Percentiles rank a stretch among this genome's conserved stretches.
Conservation (phyloP, 2,888 invertebrate species). For the Malthinus seriepunctatus region DNA sequence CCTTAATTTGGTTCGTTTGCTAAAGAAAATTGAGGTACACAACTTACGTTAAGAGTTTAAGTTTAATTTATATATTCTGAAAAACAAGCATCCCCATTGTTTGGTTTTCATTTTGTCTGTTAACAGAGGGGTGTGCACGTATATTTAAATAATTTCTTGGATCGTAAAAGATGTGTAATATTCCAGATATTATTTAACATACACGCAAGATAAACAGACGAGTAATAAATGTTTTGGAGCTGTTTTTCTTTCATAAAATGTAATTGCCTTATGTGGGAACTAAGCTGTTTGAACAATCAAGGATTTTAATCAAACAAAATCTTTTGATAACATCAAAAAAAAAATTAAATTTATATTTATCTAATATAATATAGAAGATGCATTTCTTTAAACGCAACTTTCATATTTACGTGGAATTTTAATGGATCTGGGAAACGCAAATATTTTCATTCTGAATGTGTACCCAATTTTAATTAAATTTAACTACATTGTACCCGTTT, state of each 20-base stretch:
- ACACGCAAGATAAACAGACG: slow-evolving; percentile 46
- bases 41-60: slow-evolving; percentile 12
- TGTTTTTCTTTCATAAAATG: slow-evolving; percentile 50
- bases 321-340: slow-evolving; percentile 18
- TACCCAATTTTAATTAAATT: slow-evolving; percentile 8
- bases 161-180: slow-evolving; percentile 45
- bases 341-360: slow-evolving; percentile 18
- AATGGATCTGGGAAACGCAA: slow-evolving; percentile 10
- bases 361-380: slow-evolving; percentile 12
- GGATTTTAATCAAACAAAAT: slow-evolving; percentile 26
- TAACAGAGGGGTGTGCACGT: slow-evolving; percentile 37
- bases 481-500: slow-evolving; percentile 7
- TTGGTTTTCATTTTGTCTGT: slow-evolving; percentile 50
- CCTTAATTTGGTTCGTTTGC: background rate
- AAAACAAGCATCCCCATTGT: slow-evolving; percentile 42
- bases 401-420: slow-evolving; percentile 13
- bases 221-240: slow-evolving; percentile 42
- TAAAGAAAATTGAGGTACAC: background rate
- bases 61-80: slow-evolving; percentile 38
- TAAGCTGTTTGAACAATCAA: slow-evolving; percentile 25
- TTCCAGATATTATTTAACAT: slow-evolving; percentile 43
- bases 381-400: slow-evolving; percentile 11
- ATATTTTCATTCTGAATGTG: slow-evolving; percentile 5
- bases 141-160: slow-evolving; percentile 45
- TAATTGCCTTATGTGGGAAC: slow-evolving; percentile 34